These are phyloP conservation scores for Psix sp. DNA, from an alignment of 1,140 invertebrate species.

Conservation along the genomic window DNA sequence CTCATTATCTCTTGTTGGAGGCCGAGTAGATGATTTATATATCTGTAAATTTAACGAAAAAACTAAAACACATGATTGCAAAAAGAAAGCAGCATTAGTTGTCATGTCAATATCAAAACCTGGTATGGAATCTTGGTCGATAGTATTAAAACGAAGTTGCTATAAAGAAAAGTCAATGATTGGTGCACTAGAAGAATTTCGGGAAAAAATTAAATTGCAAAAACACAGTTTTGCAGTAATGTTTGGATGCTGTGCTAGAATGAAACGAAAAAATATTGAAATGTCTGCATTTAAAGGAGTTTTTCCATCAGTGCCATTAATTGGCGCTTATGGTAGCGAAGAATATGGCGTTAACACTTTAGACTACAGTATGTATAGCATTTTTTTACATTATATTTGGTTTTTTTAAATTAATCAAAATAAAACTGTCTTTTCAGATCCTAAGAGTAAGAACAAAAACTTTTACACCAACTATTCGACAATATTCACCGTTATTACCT, in stretches of 20 bases:
- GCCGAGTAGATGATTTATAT: conserved; percentile 50
- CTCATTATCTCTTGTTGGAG: conserved; percentile 66
- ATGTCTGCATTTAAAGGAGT: conserved; percentile 78
- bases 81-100: conserved; percentile 29
- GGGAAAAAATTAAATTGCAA: conserved; percentile 60
- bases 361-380: conserved; percentile 62
- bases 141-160: conserved; percentile 58
- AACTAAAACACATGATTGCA: conserved; percentile 17
- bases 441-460: conserved; percentile 21
- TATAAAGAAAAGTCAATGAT: conserved; percentile 56
- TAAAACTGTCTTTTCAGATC: conserved; percentile 20
- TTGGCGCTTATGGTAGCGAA: conserved; percentile 80
- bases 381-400: too few relatives aligned
- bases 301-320: conserved; percentile 79
- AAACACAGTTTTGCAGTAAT: conserved; percentile 78
- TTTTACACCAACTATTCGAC: conserved; percentile 62
- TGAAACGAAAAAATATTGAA: conserved; percentile 76
- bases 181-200: conserved; percentile 58
- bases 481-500: conserved; percentile 71
- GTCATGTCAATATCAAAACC: conserved; percentile 64
- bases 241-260: conserved; percentile 79
- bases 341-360: conserved; percentile 77
- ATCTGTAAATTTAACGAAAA: conserved; percentile 37
- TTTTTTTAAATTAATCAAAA: conserved; percentile 9
- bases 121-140: conserved; percentile 67